Conservation (phyloP, 2,888 invertebrate species). For the Matsumyia berberina region DNA sequence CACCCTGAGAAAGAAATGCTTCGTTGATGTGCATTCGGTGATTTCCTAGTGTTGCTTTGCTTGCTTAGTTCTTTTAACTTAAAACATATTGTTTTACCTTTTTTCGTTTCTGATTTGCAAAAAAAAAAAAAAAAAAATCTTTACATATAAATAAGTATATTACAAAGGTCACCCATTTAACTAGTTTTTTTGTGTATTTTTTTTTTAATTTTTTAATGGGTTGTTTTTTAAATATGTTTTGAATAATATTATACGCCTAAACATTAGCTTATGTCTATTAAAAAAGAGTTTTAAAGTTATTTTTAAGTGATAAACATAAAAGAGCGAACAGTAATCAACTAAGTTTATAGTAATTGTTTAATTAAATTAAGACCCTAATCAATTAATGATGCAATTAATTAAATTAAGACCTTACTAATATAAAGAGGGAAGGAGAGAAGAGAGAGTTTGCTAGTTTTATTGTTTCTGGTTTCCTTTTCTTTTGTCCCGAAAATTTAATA, state of each 20-base stretch:
- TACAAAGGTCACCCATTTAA: slow-evolving; percentile 64
- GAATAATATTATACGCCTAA: slow-evolving; percentile 67
- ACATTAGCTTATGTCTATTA: slow-evolving; percentile 63
- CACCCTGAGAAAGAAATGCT: slow-evolving; percentile 38
- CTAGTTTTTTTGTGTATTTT: slow-evolving; percentile 28
- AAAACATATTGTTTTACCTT: slow-evolving; percentile 28
- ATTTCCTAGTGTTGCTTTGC: no score
- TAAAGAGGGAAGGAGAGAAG: slow-evolving; percentile 23
- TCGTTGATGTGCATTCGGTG: slow-evolving; percentile 46
- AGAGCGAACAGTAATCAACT: slow-evolving; percentile 44
- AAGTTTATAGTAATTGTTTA: no score
- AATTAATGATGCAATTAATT: slow-evolving; percentile 13
- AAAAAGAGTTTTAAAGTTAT: slow-evolving; percentile 50
- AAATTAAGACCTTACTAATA: slow-evolving; percentile 49
- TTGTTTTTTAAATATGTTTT: slow-evolving; percentile 46
- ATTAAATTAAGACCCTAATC: slow-evolving; percentile 22
- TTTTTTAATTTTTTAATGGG: slow-evolving; percentile 40
- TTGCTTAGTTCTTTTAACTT: slow-evolving; percentile 27
- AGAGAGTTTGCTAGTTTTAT: slow-evolving; percentile 1
- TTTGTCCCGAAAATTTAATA: slow-evolving; percentile 24
- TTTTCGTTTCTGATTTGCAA: slow-evolving; percentile 47
- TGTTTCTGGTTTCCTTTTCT: not conserved
- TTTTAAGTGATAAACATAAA: slow-evolving; percentile 59
- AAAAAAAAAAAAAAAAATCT: slow-evolving; percentile 63
- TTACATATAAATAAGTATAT: slow-evolving; percentile 76